Percentiles rank a stretch among this genome's conserved stretches.
These are phyloP conservation scores for Drosophila baimaii DNA, from an alignment of 1,140 invertebrate genomes.

Conservation along the genomic window DNA sequence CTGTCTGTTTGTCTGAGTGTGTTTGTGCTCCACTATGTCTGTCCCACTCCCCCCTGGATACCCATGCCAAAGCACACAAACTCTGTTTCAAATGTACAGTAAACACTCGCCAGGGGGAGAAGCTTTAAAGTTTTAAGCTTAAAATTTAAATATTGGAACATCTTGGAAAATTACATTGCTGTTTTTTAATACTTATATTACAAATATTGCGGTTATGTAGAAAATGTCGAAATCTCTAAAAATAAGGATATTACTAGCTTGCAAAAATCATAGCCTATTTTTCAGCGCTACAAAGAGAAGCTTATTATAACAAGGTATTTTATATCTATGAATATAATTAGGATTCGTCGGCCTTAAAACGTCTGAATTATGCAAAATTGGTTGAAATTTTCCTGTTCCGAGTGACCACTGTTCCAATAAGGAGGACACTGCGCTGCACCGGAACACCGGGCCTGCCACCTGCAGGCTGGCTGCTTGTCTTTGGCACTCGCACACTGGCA, in stretches of 20 bases:
- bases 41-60: slow-evolving; percentile 12
- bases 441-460: slow-evolving; percentile 56
- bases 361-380: too few species aligned
- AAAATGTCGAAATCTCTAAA: too few species aligned
- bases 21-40: slow-evolving; percentile 12
- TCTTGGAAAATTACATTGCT: too few species aligned
- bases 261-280: not conserved
- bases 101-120: not conserved
- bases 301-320: not conserved
- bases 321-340: not conserved
- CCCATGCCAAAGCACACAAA: slow-evolving; percentile 9
- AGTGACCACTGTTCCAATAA: slow-evolving; percentile 23
- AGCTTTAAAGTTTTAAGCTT: too few species aligned
- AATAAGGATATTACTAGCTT: not conserved
- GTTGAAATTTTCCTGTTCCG: too few species aligned
- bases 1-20: slow-evolving; percentile 10
- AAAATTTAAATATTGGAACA: too few species aligned
- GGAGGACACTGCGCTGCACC: slow-evolving; percentile 29
- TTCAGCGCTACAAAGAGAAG: not conserved
- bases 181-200: not conserved
- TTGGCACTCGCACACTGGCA: slow-evolving; percentile 12
- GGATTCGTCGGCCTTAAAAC: too few species aligned
- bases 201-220: too few species aligned
- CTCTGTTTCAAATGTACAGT: slow-evolving; percentile 5
- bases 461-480: slow-evolving; percentile 63